Evolutionary conservation across 1,140 invertebrate species (phyloP).

Genomic region (Drosophila simulans): DNA sequence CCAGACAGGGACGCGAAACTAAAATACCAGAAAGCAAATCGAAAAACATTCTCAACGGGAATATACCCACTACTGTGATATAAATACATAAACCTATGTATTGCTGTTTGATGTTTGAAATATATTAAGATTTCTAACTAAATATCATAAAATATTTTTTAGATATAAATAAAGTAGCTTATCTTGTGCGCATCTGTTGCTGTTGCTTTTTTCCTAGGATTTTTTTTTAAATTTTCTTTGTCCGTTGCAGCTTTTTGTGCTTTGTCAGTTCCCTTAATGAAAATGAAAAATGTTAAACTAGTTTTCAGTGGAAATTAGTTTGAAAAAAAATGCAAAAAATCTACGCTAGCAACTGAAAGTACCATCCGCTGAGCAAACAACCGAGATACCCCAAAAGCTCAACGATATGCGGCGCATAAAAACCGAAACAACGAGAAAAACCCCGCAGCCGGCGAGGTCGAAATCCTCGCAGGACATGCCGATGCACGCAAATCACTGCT

Average conservation of each 20-base stretch:
- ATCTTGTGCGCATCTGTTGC: too few relatives aligned
- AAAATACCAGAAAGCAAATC: neutral
- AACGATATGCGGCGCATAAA: neutral
- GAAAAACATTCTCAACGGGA: neutral
- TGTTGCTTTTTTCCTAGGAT: too few relatives aligned
- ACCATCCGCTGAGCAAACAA: neutral
- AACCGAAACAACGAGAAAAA: slow-evolving; percentile 25
- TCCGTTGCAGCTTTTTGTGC: too few relatives aligned
- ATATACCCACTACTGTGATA: neutral
- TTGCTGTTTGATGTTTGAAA: too few relatives aligned
- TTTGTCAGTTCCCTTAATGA: too few relatives aligned
- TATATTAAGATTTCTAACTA: too few relatives aligned
- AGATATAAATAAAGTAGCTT: too few relatives aligned
- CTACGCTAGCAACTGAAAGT: neutral
- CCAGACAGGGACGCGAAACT: slow-evolving; percentile 27
- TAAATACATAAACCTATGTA: neutral
- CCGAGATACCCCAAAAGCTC: neutral
- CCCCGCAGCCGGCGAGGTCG: slow-evolving; percentile 11
- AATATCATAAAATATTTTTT: too few relatives aligned
- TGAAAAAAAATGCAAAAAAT: neutral
- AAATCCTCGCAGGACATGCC: slow-evolving; percentile 61
- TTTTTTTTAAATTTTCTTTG: too few relatives aligned
- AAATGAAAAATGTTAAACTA: too few relatives aligned
- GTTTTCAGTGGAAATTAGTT: too few relatives aligned
- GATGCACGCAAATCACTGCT: slow-evolving; percentile 73